Percentiles rank a stretch among this genome's conserved stretches.
These are phyloP conservation scores for Phalacrocorax brasilianus DNA, from an alignment of 2,113 vertebrate species.

Conservation along the genomic window DNA sequence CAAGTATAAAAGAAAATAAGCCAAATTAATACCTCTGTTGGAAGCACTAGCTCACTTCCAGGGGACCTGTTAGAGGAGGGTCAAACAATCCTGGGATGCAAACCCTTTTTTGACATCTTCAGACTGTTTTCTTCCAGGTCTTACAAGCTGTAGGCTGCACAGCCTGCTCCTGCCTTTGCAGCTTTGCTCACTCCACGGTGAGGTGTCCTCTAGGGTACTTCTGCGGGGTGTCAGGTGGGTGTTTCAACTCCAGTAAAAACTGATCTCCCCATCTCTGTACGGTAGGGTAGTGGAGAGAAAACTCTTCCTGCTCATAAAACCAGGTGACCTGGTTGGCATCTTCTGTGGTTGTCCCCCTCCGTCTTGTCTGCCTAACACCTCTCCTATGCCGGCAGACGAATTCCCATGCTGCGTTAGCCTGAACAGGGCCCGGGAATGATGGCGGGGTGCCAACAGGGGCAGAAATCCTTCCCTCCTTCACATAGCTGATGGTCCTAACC, in stretches of 20 bases:
- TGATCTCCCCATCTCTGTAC: not conserved
- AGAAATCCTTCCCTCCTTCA: not conserved
- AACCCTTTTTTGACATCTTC: not conserved
- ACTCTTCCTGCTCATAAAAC: not conserved
- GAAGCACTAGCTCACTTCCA: not conserved
- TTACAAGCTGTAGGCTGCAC: not conserved
- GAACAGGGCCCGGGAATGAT: not conserved
- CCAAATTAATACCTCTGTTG: not conserved
- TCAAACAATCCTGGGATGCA: not conserved
- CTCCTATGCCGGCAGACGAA: not conserved
- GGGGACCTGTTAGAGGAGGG: not conserved
- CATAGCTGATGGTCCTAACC: not conserved
- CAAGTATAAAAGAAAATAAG: not conserved
- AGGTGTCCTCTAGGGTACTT: not conserved
- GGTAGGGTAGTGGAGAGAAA: not conserved
- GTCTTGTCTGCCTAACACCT: not conserved
- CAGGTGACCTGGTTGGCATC: not conserved
- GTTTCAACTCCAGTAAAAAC: not conserved
- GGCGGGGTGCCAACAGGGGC: not conserved
- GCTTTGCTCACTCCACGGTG: not conserved
- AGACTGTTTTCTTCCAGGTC: not conserved
- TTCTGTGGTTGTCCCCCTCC: not conserved
- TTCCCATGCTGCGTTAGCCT: fast-evolving
- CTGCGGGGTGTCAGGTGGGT: not conserved
- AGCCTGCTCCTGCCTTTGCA: not conserved